Evolutionary conservation across 2,888 invertebrate genomes (phyloP), one percentile per base, ranked within the genome.

Genomic region (Drosophila buzzatii): DNA sequence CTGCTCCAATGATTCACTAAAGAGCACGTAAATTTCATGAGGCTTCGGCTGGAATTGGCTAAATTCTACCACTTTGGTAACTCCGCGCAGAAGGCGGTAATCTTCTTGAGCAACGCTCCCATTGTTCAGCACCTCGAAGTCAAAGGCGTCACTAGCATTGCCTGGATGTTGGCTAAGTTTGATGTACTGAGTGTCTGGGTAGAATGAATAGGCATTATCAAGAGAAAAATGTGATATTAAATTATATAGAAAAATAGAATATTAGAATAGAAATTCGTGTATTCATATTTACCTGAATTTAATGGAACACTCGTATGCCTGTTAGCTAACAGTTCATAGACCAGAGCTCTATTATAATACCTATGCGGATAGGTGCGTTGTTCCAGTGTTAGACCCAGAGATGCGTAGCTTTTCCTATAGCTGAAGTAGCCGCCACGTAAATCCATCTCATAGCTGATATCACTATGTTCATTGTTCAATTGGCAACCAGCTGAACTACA

Each of bases 301-400:
- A 10, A 23, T 7, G 61, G 3, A 7, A n/a, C 23, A n/a, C 41
- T 31, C 8, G 35, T 6, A 16, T 71, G 51, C 3, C 81, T 72
- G 1, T n/a, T 64, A 14, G 79, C 85, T 45, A 82, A 42, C 53
- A 93, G 72, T 70, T 93, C 92, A 68, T 93, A 93, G 62, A 93
- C 86, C 73, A 93, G 81, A 0, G 93, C 93, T 7, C 93, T 91
- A 70, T 91, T 93, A 67, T 91, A 93, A 73, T 75, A 93, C 12
- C 92, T 92, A 89, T 93, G 93, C 2, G 93, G 89, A 82, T 92
- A 93, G 12, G 91, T 89, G 45, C 91, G 87, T 53, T 91, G 86
- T 39, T 86, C 83, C 33, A 89, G 63, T 7, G 67, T 65, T 5
- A 87, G 37, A 14, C 80, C 85, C 1, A 78, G 27, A 20, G 33